These are phyloP conservation scores for Paradisaea rubra DNA, from an alignment of 2,113 vertebrate species.

Conservation along the genomic window DNA sequence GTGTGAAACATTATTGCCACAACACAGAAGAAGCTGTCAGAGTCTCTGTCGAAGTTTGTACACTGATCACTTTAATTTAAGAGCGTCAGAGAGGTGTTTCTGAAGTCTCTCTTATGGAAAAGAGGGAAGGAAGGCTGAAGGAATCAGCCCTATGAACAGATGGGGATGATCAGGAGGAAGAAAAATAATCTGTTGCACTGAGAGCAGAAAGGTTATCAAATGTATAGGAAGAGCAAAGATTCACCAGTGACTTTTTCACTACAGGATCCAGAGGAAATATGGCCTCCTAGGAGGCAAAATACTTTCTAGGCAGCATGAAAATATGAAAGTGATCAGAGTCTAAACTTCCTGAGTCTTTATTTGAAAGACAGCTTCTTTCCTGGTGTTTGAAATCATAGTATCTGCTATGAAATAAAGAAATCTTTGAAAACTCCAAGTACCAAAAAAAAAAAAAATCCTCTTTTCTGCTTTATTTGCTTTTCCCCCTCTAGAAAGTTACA, in stretches of 20 bases:
- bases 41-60: slow-evolving; percentile 34
- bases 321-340: slow-evolving; percentile 59
- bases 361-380: slow-evolving; percentile 50
- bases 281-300: background rate
- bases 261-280: background rate
- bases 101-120: background rate
- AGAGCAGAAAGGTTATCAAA: background rate
- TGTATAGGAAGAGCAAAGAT: background rate
- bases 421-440: slow-evolving; percentile 31
- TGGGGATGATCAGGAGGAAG: background rate
- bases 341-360: slow-evolving; percentile 40
- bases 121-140: background rate
- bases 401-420: slow-evolving; percentile 63
- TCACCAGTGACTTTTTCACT: background rate
- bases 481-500: slow-evolving; percentile 62
- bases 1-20: background rate
- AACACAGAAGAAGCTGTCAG: slow-evolving; percentile 32
- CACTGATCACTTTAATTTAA: slow-evolving; percentile 47
- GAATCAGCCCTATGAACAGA: background rate
- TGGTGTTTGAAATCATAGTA: background rate
- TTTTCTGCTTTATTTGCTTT: slow-evolving; percentile 68
- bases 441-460: slow-evolving; percentile 36
- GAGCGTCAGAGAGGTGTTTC: background rate
- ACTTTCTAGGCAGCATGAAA: slow-evolving; percentile 2
- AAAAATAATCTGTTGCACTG: background rate